These are phyloP conservation scores for Dallia pectoralis DNA, from an alignment of 2,797 vertebrate species.

Conservation along the genomic window DNA sequence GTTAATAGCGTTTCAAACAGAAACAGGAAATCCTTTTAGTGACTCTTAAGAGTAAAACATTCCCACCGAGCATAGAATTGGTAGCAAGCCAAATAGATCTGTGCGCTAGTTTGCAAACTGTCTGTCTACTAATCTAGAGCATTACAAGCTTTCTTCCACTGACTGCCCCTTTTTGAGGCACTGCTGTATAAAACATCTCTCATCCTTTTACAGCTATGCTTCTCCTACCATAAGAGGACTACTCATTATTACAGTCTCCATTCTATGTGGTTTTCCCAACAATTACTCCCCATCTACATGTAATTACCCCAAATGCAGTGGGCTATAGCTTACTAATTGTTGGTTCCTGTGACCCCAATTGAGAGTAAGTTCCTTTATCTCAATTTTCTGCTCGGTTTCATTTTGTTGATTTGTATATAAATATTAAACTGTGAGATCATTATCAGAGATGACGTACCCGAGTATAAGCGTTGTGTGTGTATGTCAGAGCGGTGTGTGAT, in stretches of 20 bases:
- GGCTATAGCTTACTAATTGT: conserved; percentile 97
- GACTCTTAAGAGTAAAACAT: too few species aligned
- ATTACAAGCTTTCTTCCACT: too few species aligned
- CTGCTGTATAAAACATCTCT: not conserved
- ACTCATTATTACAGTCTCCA: not conserved
- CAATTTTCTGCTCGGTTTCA: conserved; percentile 99
- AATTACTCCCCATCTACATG: conserved; percentile 82
- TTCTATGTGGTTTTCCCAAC: conserved; percentile 52
- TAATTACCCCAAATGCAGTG: conserved; percentile 95
- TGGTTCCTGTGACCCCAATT: conserved; percentile 98
- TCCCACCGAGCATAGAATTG: too few species aligned
- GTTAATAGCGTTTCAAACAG: too few species aligned
- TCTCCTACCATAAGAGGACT: not conserved
- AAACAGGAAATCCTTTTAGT: too few species aligned
- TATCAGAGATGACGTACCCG: conserved; percentile 89
- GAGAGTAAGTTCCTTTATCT: conserved; percentile 97
- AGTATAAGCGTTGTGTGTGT: conserved; percentile 54
- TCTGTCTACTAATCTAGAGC: too few species aligned
- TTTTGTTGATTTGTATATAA: conserved; percentile 98
- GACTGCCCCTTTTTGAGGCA: not conserved
- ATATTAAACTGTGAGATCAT: conserved; percentile 89
- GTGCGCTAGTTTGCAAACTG: too few species aligned
- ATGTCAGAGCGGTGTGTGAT: conserved; percentile 49
- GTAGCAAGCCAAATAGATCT: too few species aligned
- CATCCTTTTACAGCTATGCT: not conserved